Conservation (phyloP, 2,113 vertebrate genomes). For the Leptodactylus fuscus region DNA sequence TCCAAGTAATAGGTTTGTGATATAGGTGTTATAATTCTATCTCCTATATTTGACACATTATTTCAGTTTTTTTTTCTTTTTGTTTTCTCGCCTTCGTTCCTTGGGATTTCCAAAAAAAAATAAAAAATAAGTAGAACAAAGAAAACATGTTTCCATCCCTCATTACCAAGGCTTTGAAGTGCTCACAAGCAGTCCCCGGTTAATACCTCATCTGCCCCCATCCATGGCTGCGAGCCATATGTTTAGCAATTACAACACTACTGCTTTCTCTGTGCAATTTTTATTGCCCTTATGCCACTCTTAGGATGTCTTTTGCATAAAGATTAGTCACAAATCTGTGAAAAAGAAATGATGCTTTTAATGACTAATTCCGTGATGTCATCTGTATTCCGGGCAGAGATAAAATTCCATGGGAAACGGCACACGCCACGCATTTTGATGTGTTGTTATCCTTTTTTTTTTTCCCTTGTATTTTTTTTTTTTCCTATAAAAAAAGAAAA, state of each 20-base stretch:
- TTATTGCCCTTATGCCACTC: constrained; percentile 69
- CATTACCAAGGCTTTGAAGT: constrained; percentile 42
- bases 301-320: constrained; percentile 64
- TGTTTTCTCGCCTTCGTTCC: neutral
- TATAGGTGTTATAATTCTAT: neutral
- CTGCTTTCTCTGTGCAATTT: constrained; percentile 61
- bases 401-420: constrained; percentile 10
- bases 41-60: neutral
- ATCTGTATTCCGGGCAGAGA: constrained; percentile 65
- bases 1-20: neutral
- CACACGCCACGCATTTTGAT: neutral
- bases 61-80: neutral
- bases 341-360: constrained; percentile 66
- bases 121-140: constrained; percentile 1
- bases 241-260: constrained; percentile 65
- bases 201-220: constrained; percentile 54
- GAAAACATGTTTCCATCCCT: constrained; percentile 43
- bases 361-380: constrained; percentile 65
- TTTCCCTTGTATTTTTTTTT: neutral
- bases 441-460: neutral
- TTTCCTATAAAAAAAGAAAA: constrained; percentile 14
- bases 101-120: neutral
- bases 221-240: constrained; percentile 63
- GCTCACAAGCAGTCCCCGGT: constrained; percentile 53
- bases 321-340: constrained; percentile 64